Base-by-base conservation (phyloP, 2,113 vertebrate species). In the Megalops atlanticus region DNA sequence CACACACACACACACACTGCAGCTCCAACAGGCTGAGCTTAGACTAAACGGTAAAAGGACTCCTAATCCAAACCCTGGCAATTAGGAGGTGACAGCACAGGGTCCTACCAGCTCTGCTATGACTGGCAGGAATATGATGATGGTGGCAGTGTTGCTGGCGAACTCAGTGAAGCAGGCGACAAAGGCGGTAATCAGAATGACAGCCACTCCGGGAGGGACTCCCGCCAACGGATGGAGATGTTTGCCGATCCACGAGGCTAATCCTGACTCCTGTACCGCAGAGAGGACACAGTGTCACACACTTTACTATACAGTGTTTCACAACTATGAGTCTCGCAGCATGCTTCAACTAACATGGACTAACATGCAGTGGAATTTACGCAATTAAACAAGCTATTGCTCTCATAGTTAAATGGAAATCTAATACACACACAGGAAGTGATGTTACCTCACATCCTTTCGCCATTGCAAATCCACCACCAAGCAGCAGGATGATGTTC, bases 401-500 rank as follows among this genome's bases (percentile, higher is more conserved):
- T n/a, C n/a, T n/a, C n/a, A n/a, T n/a, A n/a, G n/a, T n/a, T n/a
- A n/a, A n/a, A n/a, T n/a, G n/a, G 12, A 31, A 75, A n/a, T 58
- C 33, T 3, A 64, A n/a, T n/a, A 36, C 31, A 18, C 24, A 14
- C 12, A 58, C 31, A 27, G 16, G 0, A 36, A 54, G 69, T n/a
- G 31, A 45, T 27, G 33, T 74, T 90, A 99, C 98, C 97, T 99
- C 98, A 64, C 98, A 99, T 76, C 94, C 98, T 87, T 98, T 98
- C n/a, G 97, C 98, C 97, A 99, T 98, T 58, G 98, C 97, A 0
- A 98, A 99, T 76, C 98, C 98, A 0, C 98, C 97, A 83, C 98
- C 98, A 0, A 99, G 94, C 78, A 99, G 89, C 68, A 99, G 89
- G 80, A 99, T 96, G 84, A 98, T 97, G 83, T 97, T 98, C 98